Evolutionary conservation across 2,797 vertebrate species (phyloP).

Genomic region (Poecilia picta): DNA sequence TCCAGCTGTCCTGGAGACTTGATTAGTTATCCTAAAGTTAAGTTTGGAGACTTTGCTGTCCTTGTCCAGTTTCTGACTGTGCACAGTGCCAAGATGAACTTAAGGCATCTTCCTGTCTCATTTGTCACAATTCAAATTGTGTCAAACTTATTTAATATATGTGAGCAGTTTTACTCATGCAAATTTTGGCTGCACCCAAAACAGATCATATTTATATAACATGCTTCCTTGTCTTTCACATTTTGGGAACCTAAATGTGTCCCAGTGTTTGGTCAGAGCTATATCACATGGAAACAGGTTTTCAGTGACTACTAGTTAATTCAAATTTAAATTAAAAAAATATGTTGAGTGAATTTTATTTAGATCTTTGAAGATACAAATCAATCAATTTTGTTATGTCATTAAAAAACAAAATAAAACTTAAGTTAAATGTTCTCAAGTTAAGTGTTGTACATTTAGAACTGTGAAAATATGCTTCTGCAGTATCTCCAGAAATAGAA

Average conservation of each 20-base stretch:
- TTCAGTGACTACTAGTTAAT: neutral
- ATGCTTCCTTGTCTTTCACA: neutral
- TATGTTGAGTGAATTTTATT: neutral
- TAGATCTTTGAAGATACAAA: neutral
- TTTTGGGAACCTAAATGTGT: neutral
- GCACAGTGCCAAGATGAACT: neutral
- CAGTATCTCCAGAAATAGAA: neutral
- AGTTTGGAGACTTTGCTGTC: neutral
- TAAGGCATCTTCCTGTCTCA: neutral
- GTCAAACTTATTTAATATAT: neutral
- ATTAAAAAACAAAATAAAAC: neutral
- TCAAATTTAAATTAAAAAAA: neutral
- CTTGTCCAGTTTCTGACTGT: neutral
- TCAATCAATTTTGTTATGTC: neutral
- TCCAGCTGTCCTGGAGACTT: neutral
- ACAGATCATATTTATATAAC: neutral
- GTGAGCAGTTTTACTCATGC: neutral
- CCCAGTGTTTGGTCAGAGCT: neutral
- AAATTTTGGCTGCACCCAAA: neutral
- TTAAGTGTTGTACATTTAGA: neutral
- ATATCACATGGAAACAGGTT: neutral
- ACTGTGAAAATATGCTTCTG: neutral
- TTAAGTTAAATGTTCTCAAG: neutral
- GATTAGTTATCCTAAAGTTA: neutral
- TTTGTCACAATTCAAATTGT: neutral